phyloP scores from a whole-genome alignment of 2,797 vertebrate genomes.

The Rallus crepitans region DNA sequence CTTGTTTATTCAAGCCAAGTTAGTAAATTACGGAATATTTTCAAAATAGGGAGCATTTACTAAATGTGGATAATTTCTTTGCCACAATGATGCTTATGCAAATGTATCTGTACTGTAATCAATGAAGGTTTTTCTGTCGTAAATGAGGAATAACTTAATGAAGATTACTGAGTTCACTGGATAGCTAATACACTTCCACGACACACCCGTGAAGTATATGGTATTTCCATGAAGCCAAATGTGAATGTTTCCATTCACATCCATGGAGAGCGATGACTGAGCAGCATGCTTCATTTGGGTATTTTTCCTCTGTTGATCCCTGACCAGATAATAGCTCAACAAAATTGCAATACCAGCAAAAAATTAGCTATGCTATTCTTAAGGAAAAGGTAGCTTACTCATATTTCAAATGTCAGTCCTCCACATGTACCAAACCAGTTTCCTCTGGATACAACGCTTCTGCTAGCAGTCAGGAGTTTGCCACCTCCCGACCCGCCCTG shows the following conservation, averaged over 20 bases:
- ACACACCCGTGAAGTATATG: not conserved
- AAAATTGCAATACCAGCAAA: not conserved
- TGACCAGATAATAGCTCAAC: not conserved
- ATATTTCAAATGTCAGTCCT: not conserved
- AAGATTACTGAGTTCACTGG: not conserved
- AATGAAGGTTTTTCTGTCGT: not conserved
- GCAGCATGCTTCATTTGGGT: not conserved
- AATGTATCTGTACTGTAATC: not conserved
- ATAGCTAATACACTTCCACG: not conserved
- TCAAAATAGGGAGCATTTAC: not conserved
- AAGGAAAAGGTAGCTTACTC: not conserved
- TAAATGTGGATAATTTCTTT: not conserved
- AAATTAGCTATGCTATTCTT: not conserved
- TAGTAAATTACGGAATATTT: not conserved
- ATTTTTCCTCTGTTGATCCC: not conserved
- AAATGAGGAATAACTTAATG: not conserved
- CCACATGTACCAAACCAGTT: not conserved
- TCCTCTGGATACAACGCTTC: not conserved
- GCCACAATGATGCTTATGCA: not conserved
- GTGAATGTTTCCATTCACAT: not conserved
- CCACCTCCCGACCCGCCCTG: not conserved
- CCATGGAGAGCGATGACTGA: not conserved
- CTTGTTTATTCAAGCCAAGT: not conserved
- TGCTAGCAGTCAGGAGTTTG: constrained; percentile 4
- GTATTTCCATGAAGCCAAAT: not conserved